Base-by-base conservation (phyloP, 2,797 vertebrate genomes). In the Halcyon chelicuti region DNA sequence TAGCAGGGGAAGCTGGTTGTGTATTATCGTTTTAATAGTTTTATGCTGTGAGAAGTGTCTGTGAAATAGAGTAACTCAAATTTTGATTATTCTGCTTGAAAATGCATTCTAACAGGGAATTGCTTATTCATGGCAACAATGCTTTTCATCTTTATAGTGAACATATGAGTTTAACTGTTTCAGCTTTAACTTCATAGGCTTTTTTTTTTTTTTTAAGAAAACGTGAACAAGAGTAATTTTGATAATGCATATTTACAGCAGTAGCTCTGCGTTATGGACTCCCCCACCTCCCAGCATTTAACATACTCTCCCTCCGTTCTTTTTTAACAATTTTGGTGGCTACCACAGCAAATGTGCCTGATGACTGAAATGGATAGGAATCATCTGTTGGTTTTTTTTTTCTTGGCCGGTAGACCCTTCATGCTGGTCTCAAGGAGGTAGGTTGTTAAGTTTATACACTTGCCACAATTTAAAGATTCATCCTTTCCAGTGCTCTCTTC, bases 371-470 rank as follows among this genome's bases (percentile, higher is more conserved):
- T 14, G 21, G 35, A 42, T 33, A 58, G 37, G 37, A 54, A 65
- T 96, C n/a, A 15, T 79, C 54, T 92, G 46, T 29, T 72, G 17
- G 3, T 9, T 22, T 37, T 66, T 40, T 70, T 68, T 54, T 47
- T 62, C 15, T n/a, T 72, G 88, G 18, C 83, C 74, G 73, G 31
- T 89, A 46, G 44, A 29, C 81, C 22, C 54, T 83, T 66, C 58
- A 9, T 1, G 0, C 31, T 42, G 55, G 35, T 44, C 60, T 70
- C 23, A 31, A 31, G 55, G 28, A 86, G 65, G 60, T 71, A 75
- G 74, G 44, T 79, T 55, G 51, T 39, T 70, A 80, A 93, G 85
- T 91, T 95, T 73, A 54, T 19, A 42, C 19, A 22, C 54, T 86
- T 66, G 35, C 31, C 61, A 62, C 58, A 35, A 5, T 89, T 76